Evolutionary conservation across 2,888 invertebrate genomes (phyloP), one percentile per base, ranked within the genome.

Genomic region (Drosophila flavopinicola): DNA sequence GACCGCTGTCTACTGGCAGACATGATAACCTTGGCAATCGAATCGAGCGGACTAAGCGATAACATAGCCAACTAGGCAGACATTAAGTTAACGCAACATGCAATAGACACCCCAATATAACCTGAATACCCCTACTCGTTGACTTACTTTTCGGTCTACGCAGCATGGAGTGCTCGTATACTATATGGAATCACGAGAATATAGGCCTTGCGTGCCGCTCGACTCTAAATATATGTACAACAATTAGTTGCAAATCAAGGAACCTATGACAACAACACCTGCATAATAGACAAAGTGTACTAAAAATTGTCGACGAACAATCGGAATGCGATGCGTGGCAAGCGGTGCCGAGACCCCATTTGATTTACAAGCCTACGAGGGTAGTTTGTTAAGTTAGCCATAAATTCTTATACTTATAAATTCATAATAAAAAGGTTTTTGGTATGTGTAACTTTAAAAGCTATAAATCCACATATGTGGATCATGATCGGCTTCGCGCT

Each of bases 201-300:
- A 20, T 23, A 15, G 44, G 32, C 25, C 49, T 86, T 78, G 85
- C 87, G 88, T 86, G 85, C 52, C 49, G 74, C 63, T 51, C 42
- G 71, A 61, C 63, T 66, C 72, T 86, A 76, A 88, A 87, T 77
- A 72, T 70, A 75, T 70, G 66, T 67, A 66, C 63, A 86, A 70
- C 85, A 86, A 88, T 79, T 85, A 87, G 80, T 69, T 61, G 47
- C 67, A 59, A 75, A 66, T 78, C 74, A 68, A 60, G 75, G 39
- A 75, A 57, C 75, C 77, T 83, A 79, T 83, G 87, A 87, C 87
- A 87, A 85, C 75, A 87, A 83, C 84, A 87, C 84, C 75, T 75
- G 48, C 67, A 66, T 53, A 75, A 67, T 74, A 63, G 59, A 66
- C 66, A 57, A 45, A 60, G 64, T 32, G 29, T 65, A 69, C 42